A percentile compares a stretch with the other conserved stretches of the same genome.
Evolutionary conservation across 2,113 vertebrate genomes (phyloP).

Genomic region (Nibea coibor): DNA sequence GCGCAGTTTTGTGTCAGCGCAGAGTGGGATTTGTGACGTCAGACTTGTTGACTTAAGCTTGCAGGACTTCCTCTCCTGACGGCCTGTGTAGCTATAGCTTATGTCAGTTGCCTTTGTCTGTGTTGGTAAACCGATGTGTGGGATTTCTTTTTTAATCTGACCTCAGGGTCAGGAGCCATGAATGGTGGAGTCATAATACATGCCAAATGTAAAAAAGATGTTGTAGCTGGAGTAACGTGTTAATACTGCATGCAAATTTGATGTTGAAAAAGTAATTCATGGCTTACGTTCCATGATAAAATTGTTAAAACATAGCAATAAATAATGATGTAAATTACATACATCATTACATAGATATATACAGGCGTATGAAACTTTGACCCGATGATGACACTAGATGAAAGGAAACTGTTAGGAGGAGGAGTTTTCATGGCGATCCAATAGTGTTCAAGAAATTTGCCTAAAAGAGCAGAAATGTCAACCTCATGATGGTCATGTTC

Average conservation of each 20-base stretch:
- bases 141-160: slow-evolving; percentile 5
- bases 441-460: neutral
- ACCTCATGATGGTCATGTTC: neutral
- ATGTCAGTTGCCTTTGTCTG: slow-evolving; percentile 36
- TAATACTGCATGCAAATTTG: neutral
- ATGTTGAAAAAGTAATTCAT: neutral
- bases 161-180: neutral
- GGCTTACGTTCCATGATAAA: neutral
- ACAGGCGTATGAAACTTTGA: too few relatives aligned
- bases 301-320: neutral
- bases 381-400: too few relatives aligned
- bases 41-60: slow-evolving; percentile 57
- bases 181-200: neutral
- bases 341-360: too few relatives aligned
- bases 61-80: slow-evolving; percentile 53
- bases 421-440: neutral
- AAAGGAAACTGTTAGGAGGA: too few relatives aligned
- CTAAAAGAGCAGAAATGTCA: neutral
- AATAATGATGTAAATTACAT: neutral
- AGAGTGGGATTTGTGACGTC: slow-evolving; percentile 41
- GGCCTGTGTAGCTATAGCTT: slow-evolving; percentile 26
- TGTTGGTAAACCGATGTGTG: neutral
- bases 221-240: neutral
- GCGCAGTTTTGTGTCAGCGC: slow-evolving; percentile 16
- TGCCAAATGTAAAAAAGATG: neutral